Percentiles rank a stretch among this genome's conserved stretches.
Conservation (phyloP, 37 sponge, comb jelly and placozoan genomes). For the Petrosia ficiformis region DNA sequence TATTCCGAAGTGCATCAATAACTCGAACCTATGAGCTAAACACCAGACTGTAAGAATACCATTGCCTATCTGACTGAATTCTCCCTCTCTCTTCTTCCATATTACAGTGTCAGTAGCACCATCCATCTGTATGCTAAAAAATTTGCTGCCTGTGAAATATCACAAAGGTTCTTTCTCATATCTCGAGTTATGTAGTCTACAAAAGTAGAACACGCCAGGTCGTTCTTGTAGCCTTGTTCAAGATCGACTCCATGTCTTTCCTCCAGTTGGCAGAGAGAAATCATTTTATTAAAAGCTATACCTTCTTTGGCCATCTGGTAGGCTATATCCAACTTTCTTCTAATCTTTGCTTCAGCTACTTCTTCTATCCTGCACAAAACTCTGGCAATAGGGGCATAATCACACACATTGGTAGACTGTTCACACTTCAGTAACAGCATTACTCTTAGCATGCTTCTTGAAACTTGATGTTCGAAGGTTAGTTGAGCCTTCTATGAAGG, state of each 20-base stretch:
- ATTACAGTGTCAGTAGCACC: slow-evolving; percentile 43
- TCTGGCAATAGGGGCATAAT: too few relatives aligned
- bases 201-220: slow-evolving; percentile 30
- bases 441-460: not conserved
- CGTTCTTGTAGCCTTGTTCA: slow-evolving; percentile 36
- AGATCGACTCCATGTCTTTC: slow-evolving; percentile 52
- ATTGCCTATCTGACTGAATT: slow-evolving; percentile 32
- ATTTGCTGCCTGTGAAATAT: slow-evolving; percentile 16
- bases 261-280: slow-evolving; percentile 42
- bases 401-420: too few relatives aligned
- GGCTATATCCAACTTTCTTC: slow-evolving; percentile 38
- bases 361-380: too few relatives aligned
- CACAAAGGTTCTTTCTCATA: not conserved
- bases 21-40: slow-evolving; percentile 66
- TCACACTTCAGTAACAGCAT: too few relatives aligned
- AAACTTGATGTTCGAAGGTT: slow-evolving; percentile 20
- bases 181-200: slow-evolving; percentile 12
- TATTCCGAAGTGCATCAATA: slow-evolving; percentile 49
- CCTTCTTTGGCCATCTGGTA: slow-evolving; percentile 43
- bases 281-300: slow-evolving; percentile 39
- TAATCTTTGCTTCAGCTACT: too few relatives aligned
- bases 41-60: slow-evolving; percentile 63
- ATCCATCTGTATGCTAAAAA: slow-evolving; percentile 39
- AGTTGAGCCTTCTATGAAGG: slow-evolving; percentile 41
- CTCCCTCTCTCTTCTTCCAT: slow-evolving; percentile 37